These are phyloP conservation scores for Heliconius cydno DNA, from an alignment of 2,888 invertebrate species.

Conservation along the genomic window DNA sequence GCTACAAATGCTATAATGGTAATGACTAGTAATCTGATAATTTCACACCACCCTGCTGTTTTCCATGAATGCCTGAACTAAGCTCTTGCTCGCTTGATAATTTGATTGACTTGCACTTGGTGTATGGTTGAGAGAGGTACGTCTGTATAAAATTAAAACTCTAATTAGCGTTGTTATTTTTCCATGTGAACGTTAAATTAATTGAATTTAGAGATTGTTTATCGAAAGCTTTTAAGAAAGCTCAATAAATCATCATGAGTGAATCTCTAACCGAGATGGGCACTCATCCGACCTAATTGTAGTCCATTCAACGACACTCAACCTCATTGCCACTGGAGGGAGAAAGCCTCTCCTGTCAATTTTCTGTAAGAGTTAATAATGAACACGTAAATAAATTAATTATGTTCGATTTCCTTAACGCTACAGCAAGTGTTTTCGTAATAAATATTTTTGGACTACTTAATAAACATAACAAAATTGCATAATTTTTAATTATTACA, in stretches of 20 bases:
- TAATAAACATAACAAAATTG: not conserved
- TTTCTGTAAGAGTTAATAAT: conserved; percentile 52
- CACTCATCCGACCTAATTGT: conserved; percentile 75
- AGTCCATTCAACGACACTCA: conserved; percentile 74
- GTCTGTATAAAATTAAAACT: not conserved
- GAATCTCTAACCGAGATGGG: conserved; percentile 57
- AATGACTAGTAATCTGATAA: conserved; percentile 21
- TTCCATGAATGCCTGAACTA: not conserved
- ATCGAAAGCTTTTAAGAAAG: not conserved
- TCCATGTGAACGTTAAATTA: not conserved
- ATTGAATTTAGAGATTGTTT: conserved; percentile 3
- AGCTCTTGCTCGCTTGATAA: not conserved
- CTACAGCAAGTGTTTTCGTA: not conserved
- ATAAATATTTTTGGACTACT: not conserved
- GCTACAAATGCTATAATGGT: conserved; percentile 30
- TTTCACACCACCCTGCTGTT: conserved; percentile 20
- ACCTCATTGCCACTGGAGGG: conserved; percentile 63
- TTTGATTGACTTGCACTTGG: not conserved
- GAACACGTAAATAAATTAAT: conserved; percentile 49
- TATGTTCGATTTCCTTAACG: not conserved
- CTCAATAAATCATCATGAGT: conserved; percentile 24
- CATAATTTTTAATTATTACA: not conserved
- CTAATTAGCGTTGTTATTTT: not conserved
- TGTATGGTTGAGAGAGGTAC: not conserved
- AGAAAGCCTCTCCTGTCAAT: conserved; percentile 9